Conservation (phyloP, 2,888 invertebrate genomes). For the Volucella inflata region DNA sequence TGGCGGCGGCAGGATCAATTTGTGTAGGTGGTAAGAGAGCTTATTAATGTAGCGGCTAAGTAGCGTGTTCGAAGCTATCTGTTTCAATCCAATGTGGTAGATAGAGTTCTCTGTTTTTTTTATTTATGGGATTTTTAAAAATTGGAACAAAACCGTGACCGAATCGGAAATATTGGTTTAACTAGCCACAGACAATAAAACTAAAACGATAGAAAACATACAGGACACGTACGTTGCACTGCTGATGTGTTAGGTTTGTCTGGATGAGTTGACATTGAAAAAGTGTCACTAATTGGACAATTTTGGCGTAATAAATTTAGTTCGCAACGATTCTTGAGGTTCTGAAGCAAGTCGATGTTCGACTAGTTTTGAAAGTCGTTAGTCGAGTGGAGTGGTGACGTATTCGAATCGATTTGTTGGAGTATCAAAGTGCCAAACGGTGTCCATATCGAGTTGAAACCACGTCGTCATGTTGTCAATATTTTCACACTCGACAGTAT, state of each 20-base stretch:
- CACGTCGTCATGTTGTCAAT: too few relatives aligned
- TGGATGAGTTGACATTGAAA: neutral
- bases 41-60: conserved; percentile 63
- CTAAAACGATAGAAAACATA: conserved; percentile 33
- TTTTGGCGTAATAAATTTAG: too few relatives aligned
- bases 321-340: too few relatives aligned
- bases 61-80: conserved; percentile 59
- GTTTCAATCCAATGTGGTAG: conserved; percentile 53
- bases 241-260: conserved; percentile 51
- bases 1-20: too few relatives aligned
- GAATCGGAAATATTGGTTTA: conserved; percentile 66
- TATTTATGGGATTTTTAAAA: conserved; percentile 42
- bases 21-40: neutral
- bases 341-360: too few relatives aligned
- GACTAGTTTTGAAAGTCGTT: too few relatives aligned
- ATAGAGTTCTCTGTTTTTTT: neutral
- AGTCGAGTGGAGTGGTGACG: too few relatives aligned
- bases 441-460: too few relatives aligned
- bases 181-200: conserved; percentile 59
- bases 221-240: conserved; percentile 37
- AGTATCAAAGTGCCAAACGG: too few relatives aligned
- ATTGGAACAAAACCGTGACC: conserved; percentile 66
- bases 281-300: too few relatives aligned
- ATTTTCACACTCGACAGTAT: too few relatives aligned
- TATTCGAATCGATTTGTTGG: too few relatives aligned